A percentile compares a stretch with the other conserved stretches of the same genome.
phyloP scores from a whole-genome alignment of 1,140 invertebrate genomes.

The Euborellia annulipes region DNA sequence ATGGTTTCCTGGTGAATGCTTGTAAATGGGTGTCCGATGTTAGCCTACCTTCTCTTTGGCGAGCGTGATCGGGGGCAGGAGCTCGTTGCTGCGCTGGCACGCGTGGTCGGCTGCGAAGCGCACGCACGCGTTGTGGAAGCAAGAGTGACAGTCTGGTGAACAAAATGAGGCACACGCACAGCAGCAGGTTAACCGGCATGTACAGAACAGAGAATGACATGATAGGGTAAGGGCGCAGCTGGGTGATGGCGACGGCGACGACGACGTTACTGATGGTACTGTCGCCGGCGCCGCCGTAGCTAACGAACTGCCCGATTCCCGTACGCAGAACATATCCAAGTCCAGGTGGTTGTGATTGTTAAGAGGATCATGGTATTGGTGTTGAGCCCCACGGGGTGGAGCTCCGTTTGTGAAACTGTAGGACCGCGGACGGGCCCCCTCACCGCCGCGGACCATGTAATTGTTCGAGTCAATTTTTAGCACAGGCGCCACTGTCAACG shows the following conservation, averaged over 20 bases:
- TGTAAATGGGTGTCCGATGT: too few species aligned
- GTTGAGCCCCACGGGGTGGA: constrained; percentile 11
- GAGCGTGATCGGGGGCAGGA: constrained; percentile 32
- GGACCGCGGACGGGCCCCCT: constrained; percentile 14
- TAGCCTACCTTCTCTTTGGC: constrained; percentile 36
- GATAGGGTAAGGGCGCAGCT: constrained; percentile 33
- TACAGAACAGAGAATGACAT: constrained; percentile 35
- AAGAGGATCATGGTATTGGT: constrained; percentile 2
- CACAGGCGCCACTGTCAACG: constrained; percentile 24
- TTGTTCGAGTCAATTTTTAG: constrained; percentile 40
- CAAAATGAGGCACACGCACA: constrained; percentile 43
- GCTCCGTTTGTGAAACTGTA: constrained; percentile 15
- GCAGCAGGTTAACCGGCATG: constrained; percentile 34
- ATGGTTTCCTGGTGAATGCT: too few species aligned
- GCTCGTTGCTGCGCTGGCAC: constrained; percentile 38
- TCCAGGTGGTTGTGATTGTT: constrained; percentile 18
- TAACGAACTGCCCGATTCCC: constrained; percentile 21
- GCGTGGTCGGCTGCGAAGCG: constrained; percentile 34
- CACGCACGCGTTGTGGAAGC: constrained; percentile 44
- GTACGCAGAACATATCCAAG: constrained; percentile 23
- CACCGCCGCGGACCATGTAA: constrained; percentile 35
- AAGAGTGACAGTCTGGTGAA: constrained; percentile 46
- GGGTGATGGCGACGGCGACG: constrained; percentile 3
- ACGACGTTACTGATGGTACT: constrained; percentile 1
- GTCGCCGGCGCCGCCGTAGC: constrained; percentile 5